Conservation (phyloP, 2,797 vertebrate species). For the Dendrocincla tyrannina region DNA sequence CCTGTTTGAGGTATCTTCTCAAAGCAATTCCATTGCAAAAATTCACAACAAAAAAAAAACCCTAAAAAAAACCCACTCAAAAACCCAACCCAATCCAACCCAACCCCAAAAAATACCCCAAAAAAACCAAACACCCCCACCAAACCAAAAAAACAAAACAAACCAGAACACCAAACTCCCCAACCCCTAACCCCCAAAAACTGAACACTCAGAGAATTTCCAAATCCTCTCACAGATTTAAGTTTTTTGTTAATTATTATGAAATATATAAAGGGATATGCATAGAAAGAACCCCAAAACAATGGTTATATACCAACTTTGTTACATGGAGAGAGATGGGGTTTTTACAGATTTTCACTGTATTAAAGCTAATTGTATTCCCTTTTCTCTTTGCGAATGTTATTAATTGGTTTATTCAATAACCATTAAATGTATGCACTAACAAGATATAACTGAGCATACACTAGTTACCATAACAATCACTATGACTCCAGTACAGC, state of each 20-base stretch:
- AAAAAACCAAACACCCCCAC: no score
- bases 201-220: not conserved
- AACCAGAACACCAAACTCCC: no score
- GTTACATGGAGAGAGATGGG: fast-evolving
- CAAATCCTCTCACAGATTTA: not conserved
- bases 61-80: not conserved
- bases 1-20: not conserved
- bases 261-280: not conserved
- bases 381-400: not conserved
- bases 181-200: not conserved
- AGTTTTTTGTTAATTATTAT: not conserved
- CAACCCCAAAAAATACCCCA: no score
- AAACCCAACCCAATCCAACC: no score
- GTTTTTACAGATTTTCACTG: not conserved
- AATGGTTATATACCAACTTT: not conserved
- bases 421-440: not conserved
- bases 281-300: not conserved
- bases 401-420: not conserved
- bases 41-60: not conserved
- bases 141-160: not conserved
- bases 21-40: not conserved
- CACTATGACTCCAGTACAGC: not conserved
- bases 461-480: not conserved
- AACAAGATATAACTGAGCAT: not conserved
- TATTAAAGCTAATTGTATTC: not conserved